These are phyloP conservation scores for Tetranychus piercei DNA, from an alignment of 2,888 invertebrate species.

Conservation along the genomic window DNA sequence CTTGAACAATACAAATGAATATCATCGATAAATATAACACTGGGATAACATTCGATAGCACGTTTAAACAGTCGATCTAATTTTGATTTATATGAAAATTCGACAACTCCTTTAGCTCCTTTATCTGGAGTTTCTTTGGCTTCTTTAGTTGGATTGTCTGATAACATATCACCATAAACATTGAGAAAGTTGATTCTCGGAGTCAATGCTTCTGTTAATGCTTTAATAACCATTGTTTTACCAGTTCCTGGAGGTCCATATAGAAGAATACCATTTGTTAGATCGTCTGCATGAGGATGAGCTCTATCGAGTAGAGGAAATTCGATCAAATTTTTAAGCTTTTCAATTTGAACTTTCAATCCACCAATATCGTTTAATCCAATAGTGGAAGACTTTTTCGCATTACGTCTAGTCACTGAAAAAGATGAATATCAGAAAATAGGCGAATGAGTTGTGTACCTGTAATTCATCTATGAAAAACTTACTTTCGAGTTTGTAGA, in stretches of 20 bases:
- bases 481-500: too few species aligned
- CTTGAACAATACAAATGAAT: constrained; percentile 56
- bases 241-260: constrained; percentile 23
- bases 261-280: constrained; percentile 20
- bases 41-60: constrained; percentile 37
- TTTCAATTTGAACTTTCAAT: constrained; percentile 16
- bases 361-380: constrained; percentile 15
- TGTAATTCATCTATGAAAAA: too few species aligned
- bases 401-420: neutral
- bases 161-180: constrained; percentile 14
- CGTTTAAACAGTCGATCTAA: constrained; percentile 11
- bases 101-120: constrained; percentile 10
- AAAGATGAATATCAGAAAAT: too few species aligned
- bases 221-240: constrained; percentile 22
- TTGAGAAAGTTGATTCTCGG: constrained; percentile 15
- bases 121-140: constrained; percentile 45
- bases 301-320: constrained; percentile 6
- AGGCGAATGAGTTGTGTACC: too few species aligned
- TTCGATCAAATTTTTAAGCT: constrained; percentile 17
- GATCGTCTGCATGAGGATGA: neutral
- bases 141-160: constrained; percentile 15
- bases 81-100: constrained; percentile 12
- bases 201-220: constrained; percentile 22
- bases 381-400: neutral
- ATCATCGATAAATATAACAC: constrained; percentile 64